Evolutionary conservation across 2,113 vertebrate genomes (phyloP).

Genomic region (Hemichromis elongatus): DNA sequence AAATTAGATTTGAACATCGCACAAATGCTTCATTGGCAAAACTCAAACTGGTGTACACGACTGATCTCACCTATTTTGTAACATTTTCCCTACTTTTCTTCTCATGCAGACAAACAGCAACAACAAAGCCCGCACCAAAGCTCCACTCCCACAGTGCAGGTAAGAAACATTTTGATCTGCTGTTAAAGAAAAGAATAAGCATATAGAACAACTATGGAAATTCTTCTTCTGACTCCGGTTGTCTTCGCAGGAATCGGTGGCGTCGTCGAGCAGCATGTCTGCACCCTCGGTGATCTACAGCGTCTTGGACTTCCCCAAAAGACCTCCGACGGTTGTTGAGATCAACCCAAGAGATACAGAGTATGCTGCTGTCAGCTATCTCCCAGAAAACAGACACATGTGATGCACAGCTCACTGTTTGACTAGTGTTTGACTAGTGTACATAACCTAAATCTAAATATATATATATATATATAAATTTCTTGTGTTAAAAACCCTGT

Average conservation of each 20-base stretch:
- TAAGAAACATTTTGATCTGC: neutral
- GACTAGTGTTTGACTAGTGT: neutral
- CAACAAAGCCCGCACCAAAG: neutral
- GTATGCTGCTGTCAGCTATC: constrained; percentile 39
- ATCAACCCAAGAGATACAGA: neutral
- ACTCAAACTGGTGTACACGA: neutral
- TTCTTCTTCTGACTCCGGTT: neutral
- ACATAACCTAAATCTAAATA: neutral
- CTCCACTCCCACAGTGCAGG: constrained; percentile 14
- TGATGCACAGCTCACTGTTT: neutral
- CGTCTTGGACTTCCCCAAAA: constrained; percentile 57
- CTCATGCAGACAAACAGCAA: constrained; percentile 5
- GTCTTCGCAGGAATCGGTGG: constrained; percentile 19
- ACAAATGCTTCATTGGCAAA: neutral
- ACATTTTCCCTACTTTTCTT: neutral
- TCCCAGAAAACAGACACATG: neutral
- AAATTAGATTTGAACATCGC: accelerated
- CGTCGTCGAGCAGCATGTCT: neutral
- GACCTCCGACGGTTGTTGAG: neutral
- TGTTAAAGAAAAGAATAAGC: neutral
- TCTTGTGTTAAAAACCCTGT: neutral
- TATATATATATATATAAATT: neutral
- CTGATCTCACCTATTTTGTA: neutral
- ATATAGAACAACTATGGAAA: neutral
- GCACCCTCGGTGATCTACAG: constrained; percentile 38